Conservation (phyloP, 2,113 vertebrate species). For the Nestor notabilis region DNA sequence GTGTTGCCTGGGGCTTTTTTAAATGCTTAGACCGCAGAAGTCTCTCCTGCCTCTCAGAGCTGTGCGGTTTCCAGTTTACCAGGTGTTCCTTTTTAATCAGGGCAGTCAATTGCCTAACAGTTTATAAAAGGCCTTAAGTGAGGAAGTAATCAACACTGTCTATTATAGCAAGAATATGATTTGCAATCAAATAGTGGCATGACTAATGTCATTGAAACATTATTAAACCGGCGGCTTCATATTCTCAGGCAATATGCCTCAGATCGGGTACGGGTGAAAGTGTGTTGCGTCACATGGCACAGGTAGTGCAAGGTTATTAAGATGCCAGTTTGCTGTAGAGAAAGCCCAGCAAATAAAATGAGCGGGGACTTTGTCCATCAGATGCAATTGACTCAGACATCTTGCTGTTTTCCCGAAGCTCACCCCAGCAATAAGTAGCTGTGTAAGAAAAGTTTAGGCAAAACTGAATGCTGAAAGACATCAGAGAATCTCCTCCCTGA, state of each 20-base stretch:
- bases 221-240: not conserved
- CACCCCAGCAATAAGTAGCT: not conserved
- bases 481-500: not conserved
- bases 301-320: not conserved
- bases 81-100: conserved; percentile 59
- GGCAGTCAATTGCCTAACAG: conserved; percentile 7
- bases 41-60: not conserved
- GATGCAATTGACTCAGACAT: not conserved
- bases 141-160: conserved; percentile 54
- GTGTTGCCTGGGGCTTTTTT: not conserved
- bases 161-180: conserved; percentile 10
- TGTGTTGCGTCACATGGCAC: not conserved
- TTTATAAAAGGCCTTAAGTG: conserved; percentile 45
- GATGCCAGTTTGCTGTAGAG: not conserved
- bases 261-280: not conserved
- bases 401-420: not conserved
- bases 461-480: not conserved
- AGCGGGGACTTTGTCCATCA: not conserved
- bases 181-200: conserved; percentile 20
- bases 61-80: not conserved
- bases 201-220: not conserved
- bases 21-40: not conserved
- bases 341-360: not conserved
- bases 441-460: not conserved
- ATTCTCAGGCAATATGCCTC: not conserved